These are phyloP conservation scores for Rhinoderma darwinii DNA, from an alignment of 2,113 vertebrate species.

Conservation along the genomic window DNA sequence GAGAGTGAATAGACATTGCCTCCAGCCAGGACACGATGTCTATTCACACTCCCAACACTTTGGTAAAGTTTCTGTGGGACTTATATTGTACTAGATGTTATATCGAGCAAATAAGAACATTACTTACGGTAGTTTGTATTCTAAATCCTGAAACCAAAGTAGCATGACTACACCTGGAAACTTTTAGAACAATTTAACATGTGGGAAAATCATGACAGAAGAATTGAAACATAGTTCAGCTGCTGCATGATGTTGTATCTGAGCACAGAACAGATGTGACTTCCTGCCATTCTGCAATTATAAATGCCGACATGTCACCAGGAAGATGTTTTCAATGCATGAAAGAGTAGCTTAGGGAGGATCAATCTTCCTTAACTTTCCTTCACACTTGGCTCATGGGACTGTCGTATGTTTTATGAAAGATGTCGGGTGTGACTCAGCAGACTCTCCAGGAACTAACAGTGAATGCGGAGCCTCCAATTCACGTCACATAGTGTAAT, in stretches of 20 bases:
- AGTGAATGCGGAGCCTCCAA: background rate
- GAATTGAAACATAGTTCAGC: slow-evolving; percentile 23
- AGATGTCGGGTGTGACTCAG: slow-evolving; percentile 35
- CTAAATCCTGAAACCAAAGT: background rate
- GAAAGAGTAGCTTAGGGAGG: slow-evolving; percentile 8
- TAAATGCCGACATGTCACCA: background rate
- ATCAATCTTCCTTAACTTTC: slow-evolving; percentile 28
- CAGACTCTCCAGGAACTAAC: slow-evolving; percentile 28
- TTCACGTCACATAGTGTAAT: slow-evolving; percentile 5
- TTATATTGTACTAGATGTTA: background rate
- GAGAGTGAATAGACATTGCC: too few species aligned
- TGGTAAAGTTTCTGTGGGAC: too few species aligned
- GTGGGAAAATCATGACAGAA: slow-evolving; percentile 4
- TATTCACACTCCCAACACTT: too few species aligned
- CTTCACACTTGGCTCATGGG: slow-evolving; percentile 35
- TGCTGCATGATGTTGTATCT: slow-evolving; percentile 14
- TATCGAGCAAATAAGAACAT: background rate
- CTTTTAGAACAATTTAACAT: background rate
- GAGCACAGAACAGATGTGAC: background rate
- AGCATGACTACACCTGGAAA: slow-evolving; percentile 1
- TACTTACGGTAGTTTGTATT: background rate
- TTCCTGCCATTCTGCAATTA: slow-evolving; percentile 33
- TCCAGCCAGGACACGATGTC: too few species aligned
- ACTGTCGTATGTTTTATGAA: slow-evolving; percentile 12
- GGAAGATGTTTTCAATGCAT: slow-evolving; percentile 37